Evolutionary conservation across 2,113 vertebrate species (phyloP), one percentile per base, ranked within the genome.

Genomic region (Jacana jacana): DNA sequence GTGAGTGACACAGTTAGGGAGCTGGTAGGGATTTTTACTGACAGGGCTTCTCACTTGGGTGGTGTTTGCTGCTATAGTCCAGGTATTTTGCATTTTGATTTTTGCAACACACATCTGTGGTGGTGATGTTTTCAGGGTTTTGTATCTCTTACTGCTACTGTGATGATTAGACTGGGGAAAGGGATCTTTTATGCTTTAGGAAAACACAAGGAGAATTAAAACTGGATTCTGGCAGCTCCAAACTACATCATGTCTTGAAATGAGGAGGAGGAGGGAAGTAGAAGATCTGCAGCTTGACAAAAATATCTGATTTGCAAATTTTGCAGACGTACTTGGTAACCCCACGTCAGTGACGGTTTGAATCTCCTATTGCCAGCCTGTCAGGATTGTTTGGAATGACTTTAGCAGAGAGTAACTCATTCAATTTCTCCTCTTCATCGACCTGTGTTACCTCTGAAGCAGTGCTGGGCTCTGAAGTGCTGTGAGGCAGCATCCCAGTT

Each of bases 1-100:
- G 99, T 99, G 57, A 98, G 98, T 88, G 54, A 37, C 63, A 76
- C 88, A 33, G 30, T 17, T 64, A 31, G 23, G 33, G 37, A 33
- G 42, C 0, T 61, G 20, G 51, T 27, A 55, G 19, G 51, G 25
- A 40, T 17, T 37, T 80, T 81, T 30, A 33, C 13, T 35, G 8
- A 60, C 30, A 27, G 19, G 39, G 52, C 16, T 44, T 65, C 52
- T 58, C 51, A 23, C 52, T 49, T 42, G 49, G 57, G 27, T 61
- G 65, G 4, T 55, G 24, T 25, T 72, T 60, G 40, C 35, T 86
- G 80, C 71, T 68, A 18, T 30, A 33, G 19, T 52, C 75, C 24
- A 57, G 8, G 5, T 10, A 28, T 85, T 37, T n/a, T 35, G 24
- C 35, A 1, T 54, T 65, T 46, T 35, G 40, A 27, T 40, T 84